These are phyloP conservation scores for Hoplias malabaricus DNA, from an alignment of 2,113 vertebrate species.

Conservation along the genomic window DNA sequence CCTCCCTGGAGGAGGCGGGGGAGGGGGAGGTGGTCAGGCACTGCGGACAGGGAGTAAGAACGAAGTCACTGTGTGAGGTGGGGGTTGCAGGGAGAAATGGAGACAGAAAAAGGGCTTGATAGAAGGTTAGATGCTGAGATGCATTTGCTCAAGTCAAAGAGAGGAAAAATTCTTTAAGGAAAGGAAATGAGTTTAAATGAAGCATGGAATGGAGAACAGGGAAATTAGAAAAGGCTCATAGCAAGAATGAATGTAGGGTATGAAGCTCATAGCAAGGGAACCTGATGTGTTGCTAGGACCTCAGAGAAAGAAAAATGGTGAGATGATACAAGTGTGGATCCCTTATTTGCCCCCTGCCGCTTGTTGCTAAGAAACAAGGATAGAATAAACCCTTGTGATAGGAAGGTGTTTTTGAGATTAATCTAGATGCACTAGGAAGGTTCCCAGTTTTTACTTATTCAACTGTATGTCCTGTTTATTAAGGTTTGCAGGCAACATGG, in stretches of 20 bases:
- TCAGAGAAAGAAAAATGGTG: background rate
- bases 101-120: slow-evolving; percentile 28
- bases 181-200: background rate
- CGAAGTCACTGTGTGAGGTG: slow-evolving; percentile 86
- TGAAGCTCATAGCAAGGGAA: slow-evolving; percentile 4
- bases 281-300: slow-evolving; percentile 1
- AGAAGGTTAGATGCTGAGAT: slow-evolving; percentile 7
- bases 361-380: slow-evolving; percentile 40
- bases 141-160: slow-evolving; percentile 19
- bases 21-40: slow-evolving; percentile 65
- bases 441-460: slow-evolving; percentile 46
- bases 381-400: slow-evolving; percentile 17
- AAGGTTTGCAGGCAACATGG: slow-evolving; percentile 52
- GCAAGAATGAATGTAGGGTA: background rate
- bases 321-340: slow-evolving; percentile 19
- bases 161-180: background rate
- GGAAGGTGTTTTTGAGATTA: slow-evolving; percentile 29
- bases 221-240: slow-evolving; percentile 1
- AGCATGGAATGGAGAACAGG: background rate
- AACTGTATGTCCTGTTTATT: slow-evolving; percentile 49
- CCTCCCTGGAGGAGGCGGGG: slow-evolving; percentile 77
- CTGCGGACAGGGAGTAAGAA: slow-evolving; percentile 85
- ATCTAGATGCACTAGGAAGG: slow-evolving; percentile 41
- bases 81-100: slow-evolving; percentile 12
- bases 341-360: slow-evolving; percentile 36